Evolutionary conservation across 2,113 vertebrate species (phyloP).

Genomic region (Nestor notabilis): DNA sequence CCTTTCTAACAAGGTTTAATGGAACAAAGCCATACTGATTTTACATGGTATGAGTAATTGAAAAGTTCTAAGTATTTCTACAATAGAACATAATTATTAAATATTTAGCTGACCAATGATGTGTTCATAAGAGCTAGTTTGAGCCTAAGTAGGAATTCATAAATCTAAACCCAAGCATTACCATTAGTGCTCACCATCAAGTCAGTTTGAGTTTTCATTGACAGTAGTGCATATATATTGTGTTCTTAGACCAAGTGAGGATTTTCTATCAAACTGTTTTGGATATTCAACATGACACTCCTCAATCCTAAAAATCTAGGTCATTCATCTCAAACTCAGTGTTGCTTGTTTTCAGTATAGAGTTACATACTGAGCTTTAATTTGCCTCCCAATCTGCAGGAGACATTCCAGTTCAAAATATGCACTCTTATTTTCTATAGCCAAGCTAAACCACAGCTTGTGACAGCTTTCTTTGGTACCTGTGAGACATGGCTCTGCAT

Average conservation of each 20-base stretch:
- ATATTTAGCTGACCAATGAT: not conserved
- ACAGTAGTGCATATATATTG: not conserved
- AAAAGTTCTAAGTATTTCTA: not conserved
- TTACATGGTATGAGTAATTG: not conserved
- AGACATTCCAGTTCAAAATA: not conserved
- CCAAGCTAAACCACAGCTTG: not conserved
- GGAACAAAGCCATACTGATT: not conserved
- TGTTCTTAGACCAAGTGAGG: not conserved
- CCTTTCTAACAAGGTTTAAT: not conserved
- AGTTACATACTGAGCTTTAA: not conserved
- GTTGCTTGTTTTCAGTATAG: not conserved
- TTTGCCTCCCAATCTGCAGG: not conserved
- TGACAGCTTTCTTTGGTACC: not conserved
- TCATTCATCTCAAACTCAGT: not conserved
- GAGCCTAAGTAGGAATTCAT: not conserved
- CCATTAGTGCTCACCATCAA: not conserved
- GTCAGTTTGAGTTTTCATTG: not conserved
- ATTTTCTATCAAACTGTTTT: not conserved
- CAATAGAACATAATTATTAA: not conserved
- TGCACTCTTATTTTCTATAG: not conserved
- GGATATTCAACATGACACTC: not conserved
- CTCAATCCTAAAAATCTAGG: not conserved
- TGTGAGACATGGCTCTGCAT: not conserved
- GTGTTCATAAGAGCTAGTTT: not conserved
- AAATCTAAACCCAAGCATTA: not conserved